phyloP scores from a whole-genome alignment of 2,888 invertebrate species.

The Deilephila elpenor region DNA sequence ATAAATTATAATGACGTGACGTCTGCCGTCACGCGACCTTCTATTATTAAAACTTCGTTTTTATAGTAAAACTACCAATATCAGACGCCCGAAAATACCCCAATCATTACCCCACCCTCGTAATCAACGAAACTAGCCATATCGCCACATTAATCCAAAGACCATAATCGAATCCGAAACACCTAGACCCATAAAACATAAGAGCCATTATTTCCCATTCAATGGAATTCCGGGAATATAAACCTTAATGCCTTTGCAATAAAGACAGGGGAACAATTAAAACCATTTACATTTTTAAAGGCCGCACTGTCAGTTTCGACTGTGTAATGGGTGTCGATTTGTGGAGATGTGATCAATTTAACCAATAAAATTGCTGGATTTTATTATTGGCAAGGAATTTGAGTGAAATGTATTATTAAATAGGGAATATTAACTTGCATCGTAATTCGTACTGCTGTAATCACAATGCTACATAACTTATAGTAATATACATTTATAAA shows the following conservation, averaged over 20 bases:
- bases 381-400: constrained; percentile 4
- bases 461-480: no score
- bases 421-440: neutral
- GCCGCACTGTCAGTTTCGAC: constrained; percentile 41
- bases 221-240: neutral
- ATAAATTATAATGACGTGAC: no score
- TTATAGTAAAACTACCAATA: neutral
- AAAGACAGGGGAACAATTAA: neutral
- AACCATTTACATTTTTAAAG: constrained; percentile 45
- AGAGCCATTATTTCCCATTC: neutral
- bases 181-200: constrained; percentile 10
- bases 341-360: constrained; percentile 44
- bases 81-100: neutral
- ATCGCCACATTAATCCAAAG: constrained; percentile 15
- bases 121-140: constrained; percentile 5
- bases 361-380: constrained; percentile 7
- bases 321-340: constrained; percentile 45
- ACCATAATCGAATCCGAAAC: constrained; percentile 9
- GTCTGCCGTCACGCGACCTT: no score
- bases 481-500: no score
- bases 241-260: neutral
- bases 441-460: no score
- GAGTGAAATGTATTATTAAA: neutral
- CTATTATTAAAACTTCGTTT: no score
- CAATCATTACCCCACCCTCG: neutral